Evolutionary conservation across 2,888 invertebrate species (phyloP).

Genomic region (Epistrophe grossulariae): DNA sequence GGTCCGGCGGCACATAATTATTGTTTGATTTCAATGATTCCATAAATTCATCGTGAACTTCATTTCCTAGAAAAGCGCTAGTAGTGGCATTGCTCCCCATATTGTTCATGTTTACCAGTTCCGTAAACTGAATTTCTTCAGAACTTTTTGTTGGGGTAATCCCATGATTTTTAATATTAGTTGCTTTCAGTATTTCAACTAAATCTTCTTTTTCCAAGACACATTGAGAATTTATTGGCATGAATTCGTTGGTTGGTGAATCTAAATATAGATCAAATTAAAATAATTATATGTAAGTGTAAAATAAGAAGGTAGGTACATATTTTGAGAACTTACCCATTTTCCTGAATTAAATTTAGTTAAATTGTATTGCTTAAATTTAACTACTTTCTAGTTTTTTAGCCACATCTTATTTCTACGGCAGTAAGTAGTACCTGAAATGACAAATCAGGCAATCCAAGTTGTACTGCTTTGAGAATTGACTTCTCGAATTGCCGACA

Average conservation of each 20-base stretch:
- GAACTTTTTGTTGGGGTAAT: too few relatives aligned
- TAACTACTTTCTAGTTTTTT: too few relatives aligned
- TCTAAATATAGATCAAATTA: not conserved
- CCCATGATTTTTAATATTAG: too few relatives aligned
- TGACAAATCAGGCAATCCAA: too few relatives aligned
- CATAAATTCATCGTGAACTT: not conserved
- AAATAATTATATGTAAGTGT: too few relatives aligned
- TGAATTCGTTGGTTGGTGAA: not conserved
- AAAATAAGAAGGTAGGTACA: not conserved
- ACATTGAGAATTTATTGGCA: not conserved
- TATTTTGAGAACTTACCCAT: not conserved
- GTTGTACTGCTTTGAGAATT: too few relatives aligned
- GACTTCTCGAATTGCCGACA: too few relatives aligned
- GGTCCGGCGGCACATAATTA: not conserved
- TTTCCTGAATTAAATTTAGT: not conserved
- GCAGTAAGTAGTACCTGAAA: too few relatives aligned
- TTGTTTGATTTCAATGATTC: not conserved
- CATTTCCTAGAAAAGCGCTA: not conserved
- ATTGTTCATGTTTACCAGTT: not conserved
- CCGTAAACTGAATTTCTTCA: not conserved
- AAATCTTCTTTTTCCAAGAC: not conserved
- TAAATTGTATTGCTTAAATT: too few relatives aligned
- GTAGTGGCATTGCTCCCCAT: not conserved
- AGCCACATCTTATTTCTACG: too few relatives aligned
- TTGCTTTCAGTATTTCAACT: too few relatives aligned